Evolutionary conservation across 2,888 invertebrate species (phyloP).

Genomic region (Syrista parreyssii): DNA sequence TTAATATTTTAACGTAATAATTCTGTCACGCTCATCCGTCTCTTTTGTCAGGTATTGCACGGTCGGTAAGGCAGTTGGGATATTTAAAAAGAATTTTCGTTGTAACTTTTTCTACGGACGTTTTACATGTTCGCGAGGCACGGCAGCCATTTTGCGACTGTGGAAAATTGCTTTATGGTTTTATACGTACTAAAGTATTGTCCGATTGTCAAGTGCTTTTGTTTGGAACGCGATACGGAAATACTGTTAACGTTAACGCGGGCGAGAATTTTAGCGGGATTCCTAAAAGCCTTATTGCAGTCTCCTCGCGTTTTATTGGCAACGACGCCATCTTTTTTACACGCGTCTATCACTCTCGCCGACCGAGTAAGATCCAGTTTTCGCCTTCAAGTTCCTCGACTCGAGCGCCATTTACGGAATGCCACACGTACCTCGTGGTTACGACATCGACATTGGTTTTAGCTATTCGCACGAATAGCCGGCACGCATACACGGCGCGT

Average conservation of each 20-base stretch:
- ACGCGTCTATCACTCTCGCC: constrained; percentile 41
- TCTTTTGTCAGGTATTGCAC: not conserved
- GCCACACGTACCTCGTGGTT: not conserved
- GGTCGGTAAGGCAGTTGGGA: not conserved
- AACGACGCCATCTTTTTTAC: not conserved
- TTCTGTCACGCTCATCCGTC: not conserved
- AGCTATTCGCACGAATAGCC: not conserved
- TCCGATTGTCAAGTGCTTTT: not conserved
- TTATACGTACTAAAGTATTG: not conserved
- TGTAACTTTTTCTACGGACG: not conserved
- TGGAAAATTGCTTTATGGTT: not conserved
- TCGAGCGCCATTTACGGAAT: constrained; percentile 34
- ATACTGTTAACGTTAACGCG: not conserved
- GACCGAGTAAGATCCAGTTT: constrained; percentile 42
- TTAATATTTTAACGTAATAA: not conserved
- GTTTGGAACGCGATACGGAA: not conserved
- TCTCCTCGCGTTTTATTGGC: not conserved
- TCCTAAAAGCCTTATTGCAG: not conserved
- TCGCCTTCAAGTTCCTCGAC: constrained; percentile 23
- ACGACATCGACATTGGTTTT: constrained; percentile 5
- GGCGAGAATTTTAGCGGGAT: constrained; percentile 9
- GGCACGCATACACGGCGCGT: not conserved
- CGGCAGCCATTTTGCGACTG: not conserved
- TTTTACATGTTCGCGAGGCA: not conserved
- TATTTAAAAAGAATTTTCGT: not conserved